phyloP scores from a whole-genome alignment of 2,797 vertebrate genomes.

The Notolepis coatsorum region DNA sequence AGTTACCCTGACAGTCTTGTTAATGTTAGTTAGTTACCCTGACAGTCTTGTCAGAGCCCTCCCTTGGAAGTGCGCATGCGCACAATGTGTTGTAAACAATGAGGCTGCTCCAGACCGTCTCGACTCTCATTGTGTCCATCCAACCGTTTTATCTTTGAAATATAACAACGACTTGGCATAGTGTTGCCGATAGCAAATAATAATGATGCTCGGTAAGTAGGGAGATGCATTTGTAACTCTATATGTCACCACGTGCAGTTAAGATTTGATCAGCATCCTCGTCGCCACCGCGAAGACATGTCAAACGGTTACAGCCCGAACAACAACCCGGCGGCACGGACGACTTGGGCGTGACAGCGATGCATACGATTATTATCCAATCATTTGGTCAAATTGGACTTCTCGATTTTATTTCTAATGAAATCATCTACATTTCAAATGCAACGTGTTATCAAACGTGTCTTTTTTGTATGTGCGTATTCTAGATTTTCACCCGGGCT shows the following conservation, averaged over 20 bases:
- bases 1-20: no score
- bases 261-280: slow-evolving; percentile 54
- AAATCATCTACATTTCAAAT: not conserved
- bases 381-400: not conserved
- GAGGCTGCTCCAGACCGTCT: slow-evolving; percentile 79
- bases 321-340: slow-evolving; percentile 54
- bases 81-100: slow-evolving; percentile 83
- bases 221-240: slow-evolving; percentile 23
- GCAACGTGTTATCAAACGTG: not conserved
- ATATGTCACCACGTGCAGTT: slow-evolving; percentile 54
- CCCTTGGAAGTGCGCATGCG: slow-evolving; percentile 78
- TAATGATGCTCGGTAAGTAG: slow-evolving; percentile 77
- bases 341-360: slow-evolving; percentile 82
- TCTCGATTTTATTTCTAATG: not conserved
- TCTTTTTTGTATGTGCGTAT: slow-evolving; percentile 1
- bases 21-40: no score
- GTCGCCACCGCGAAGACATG: slow-evolving; percentile 60
- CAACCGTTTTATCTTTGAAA: slow-evolving; percentile 61
- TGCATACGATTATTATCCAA: slow-evolving; percentile 50
- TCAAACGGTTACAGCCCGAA: slow-evolving; percentile 60
- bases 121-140: slow-evolving; percentile 79
- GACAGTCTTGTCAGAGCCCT: no score
- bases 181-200: slow-evolving; percentile 37
- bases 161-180: slow-evolving; percentile 42
- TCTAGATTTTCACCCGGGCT: slow-evolving; percentile 17